A percentile compares a stretch with the other conserved stretches of the same genome.
These are phyloP conservation scores for Onychomys torridus DNA, from an alignment of 2,797 vertebrate species.

Conservation along the genomic window DNA sequence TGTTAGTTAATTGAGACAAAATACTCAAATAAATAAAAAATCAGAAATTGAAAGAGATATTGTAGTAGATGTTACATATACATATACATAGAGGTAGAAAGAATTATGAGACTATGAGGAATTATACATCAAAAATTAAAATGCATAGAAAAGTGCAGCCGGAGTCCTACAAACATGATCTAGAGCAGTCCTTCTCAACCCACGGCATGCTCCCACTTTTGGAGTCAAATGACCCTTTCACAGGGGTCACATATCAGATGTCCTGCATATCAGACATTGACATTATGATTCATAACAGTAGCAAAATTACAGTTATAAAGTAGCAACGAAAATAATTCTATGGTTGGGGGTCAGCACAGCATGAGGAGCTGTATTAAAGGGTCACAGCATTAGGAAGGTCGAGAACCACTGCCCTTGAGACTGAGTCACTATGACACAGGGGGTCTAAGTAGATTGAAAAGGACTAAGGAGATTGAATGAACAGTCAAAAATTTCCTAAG, in stretches of 20 bases:
- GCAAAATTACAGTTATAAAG: too few relatives aligned
- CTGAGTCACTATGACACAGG: not conserved
- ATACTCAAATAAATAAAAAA: constrained; percentile 35
- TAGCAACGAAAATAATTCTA: not conserved
- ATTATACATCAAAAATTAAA: not conserved
- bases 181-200: not conserved
- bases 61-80: not conserved
- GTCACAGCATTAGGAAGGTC: not conserved
- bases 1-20: not conserved
- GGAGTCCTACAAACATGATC: not conserved
- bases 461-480: not conserved
- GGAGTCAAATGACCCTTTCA: not conserved
- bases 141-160: not conserved
- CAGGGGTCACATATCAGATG: not conserved
- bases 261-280: not conserved
- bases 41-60: not conserved
- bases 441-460: not conserved
- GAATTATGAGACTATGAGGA: not conserved
- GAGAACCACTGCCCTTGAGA: not conserved
- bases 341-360: not conserved
- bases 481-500: not conserved
- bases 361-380: not conserved
- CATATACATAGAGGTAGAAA: not conserved
- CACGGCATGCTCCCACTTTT: not conserved
- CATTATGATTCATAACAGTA: not conserved